A percentile compares a stretch with the other conserved stretches of the same genome.
Evolutionary conservation across 2,113 vertebrate species (phyloP).

Genomic region (Martes martes): DNA sequence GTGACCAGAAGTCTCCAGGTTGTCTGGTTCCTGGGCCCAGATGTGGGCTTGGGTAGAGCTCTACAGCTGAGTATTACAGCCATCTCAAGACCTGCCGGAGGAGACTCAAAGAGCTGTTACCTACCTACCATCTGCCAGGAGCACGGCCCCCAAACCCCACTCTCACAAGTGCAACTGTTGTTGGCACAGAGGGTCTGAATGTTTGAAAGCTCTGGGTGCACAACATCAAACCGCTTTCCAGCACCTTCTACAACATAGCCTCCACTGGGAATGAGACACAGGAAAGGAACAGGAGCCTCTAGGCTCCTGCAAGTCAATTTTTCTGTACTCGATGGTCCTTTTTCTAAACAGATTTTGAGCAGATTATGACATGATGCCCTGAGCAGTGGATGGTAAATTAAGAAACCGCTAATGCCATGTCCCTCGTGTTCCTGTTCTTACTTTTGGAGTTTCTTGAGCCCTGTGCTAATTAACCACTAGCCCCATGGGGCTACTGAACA

Average conservation of each 20-base stretch:
- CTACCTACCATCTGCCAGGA: accelerated
- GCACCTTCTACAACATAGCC: not conserved
- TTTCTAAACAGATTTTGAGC: not conserved
- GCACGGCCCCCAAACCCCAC: not conserved
- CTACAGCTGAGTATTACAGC: no score
- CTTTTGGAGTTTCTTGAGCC: not conserved
- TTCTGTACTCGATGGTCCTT: not conserved
- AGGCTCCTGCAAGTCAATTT: not conserved
- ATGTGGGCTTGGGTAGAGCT: not conserved
- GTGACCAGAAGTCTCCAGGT: not conserved
- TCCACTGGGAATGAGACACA: not conserved
- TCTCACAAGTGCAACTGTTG: not conserved
- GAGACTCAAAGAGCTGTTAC: not conserved
- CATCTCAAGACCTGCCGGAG: no score
- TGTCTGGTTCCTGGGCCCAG: not conserved
- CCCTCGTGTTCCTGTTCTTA: not conserved
- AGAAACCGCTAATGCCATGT: not conserved
- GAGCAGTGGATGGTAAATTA: not conserved
- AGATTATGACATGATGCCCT: not conserved
- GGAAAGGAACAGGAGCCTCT: not conserved
- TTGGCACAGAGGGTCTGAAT: no score
- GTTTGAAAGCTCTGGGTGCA: not conserved
- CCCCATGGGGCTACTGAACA: accelerated
- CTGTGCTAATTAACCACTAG: not conserved
- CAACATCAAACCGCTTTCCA: not conserved